Evolutionary conservation across 2,113 vertebrate species (phyloP), one percentile per base, ranked within the genome.

Genomic region (Aplodontia rufa): DNA sequence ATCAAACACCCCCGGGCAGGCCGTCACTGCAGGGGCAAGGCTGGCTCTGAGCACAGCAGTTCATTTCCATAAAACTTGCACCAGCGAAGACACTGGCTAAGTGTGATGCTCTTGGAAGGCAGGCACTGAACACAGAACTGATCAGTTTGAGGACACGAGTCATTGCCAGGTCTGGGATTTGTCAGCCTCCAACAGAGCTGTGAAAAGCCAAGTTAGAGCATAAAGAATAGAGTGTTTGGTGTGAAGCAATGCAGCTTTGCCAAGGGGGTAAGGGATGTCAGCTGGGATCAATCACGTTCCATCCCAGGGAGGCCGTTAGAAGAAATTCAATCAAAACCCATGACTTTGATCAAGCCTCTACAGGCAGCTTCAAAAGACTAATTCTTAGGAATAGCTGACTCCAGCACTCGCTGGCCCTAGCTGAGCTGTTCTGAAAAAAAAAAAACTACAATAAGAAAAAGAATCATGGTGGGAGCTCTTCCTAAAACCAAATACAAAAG

Each of bases 261-360:
- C 74, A 45, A 20, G 12, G 47, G 58, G 40, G 1, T 1, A 28
- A 10, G 35, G 35, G 30, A 37, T 11, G 26, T 51, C 60, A 81
- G 55, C 49, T 5, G 3, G 17, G 35, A 28, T 68, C 35, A 20
- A 8, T 69, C 91, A 32, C 35, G 5, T 62, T 60, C 60, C 69
- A 24, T 69, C 76, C 92, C 92, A 35, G 45, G 42, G 97, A 93
- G 60, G 35, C 82, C 5, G 1, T 93, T 85, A 87, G 53, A 32
- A 94, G 42, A 89, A 88, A 94, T 30, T 81, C 78, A 93, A 71
- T 91, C 71, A 93, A 89, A 96, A 66, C 32, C 78, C 74, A 71
- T 13, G 26, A 80, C 76, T 94, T 93, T 58, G 40, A 87, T 91
- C 90, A 71, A 88, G 88, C 82, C 90, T 88, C 90, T 17, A 35